These are phyloP conservation scores for Melitaea cinxia DNA, from an alignment of 1,140 invertebrate species.

Conservation along the genomic window DNA sequence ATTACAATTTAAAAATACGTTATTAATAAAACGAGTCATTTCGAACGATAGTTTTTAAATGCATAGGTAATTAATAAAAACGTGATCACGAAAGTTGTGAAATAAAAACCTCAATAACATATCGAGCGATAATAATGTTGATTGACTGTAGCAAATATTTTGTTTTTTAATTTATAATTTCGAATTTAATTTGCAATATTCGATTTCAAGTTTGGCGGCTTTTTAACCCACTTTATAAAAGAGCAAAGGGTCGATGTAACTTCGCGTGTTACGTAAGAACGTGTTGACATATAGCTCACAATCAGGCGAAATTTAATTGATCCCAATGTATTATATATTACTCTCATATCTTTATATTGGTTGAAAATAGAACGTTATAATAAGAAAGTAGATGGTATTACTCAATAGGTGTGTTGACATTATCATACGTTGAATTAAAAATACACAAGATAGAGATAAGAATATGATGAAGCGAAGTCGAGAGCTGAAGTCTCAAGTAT, in stretches of 20 bases:
- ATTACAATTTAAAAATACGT: background rate
- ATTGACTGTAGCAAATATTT: conserved; percentile 34
- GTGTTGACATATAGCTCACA: conserved; percentile 40
- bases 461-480: background rate
- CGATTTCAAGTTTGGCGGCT: conserved; percentile 38
- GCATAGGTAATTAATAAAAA: conserved; percentile 5
- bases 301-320: conserved; percentile 38
- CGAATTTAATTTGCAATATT: conserved; percentile 39
- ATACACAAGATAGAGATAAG: background rate
- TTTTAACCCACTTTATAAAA: conserved; percentile 37
- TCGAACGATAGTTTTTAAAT: background rate
- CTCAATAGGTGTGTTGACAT: background rate
- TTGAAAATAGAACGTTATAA: background rate
- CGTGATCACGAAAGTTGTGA: conserved; percentile 19
- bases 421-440: background rate
- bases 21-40: background rate
- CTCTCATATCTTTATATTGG: background rate
- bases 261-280: conserved; percentile 37
- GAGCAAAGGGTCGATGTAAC: conserved; percentile 38
- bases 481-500: conserved; percentile 31
- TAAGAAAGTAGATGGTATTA: background rate
- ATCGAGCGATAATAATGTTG: conserved; percentile 32
- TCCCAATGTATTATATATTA: conserved; percentile 10
- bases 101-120: conserved; percentile 24
- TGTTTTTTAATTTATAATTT: conserved; percentile 35